Percentiles rank a stretch among this genome's conserved stretches.
These are phyloP conservation scores for Rhabdomys pumilio DNA, from an alignment of 2,797 vertebrate species.

Conservation along the genomic window DNA sequence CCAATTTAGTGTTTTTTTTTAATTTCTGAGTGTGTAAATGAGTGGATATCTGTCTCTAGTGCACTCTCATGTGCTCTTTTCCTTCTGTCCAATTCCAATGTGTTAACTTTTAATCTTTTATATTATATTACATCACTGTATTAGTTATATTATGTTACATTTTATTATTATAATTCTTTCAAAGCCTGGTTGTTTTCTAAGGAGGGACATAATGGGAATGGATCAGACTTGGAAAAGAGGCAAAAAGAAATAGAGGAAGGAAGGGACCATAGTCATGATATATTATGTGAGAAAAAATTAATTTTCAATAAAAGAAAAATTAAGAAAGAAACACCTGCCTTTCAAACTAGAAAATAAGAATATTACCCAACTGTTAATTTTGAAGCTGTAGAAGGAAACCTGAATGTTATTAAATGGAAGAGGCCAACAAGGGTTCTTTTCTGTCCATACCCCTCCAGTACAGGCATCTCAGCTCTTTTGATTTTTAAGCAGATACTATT, in stretches of 20 bases:
- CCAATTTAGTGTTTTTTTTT: not conserved
- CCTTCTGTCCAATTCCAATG: not conserved
- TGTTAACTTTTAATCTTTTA: not conserved
- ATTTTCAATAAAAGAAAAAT: not conserved
- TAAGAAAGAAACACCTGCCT: slow-evolving; percentile 74
- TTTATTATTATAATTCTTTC: not conserved
- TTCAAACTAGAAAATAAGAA: slow-evolving; percentile 72
- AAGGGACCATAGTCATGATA: not conserved
- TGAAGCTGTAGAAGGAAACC: slow-evolving; percentile 49
- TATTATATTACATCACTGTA: not conserved
- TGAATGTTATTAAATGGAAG: slow-evolving; percentile 69
- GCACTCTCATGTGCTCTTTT: not conserved
- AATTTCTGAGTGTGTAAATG: not conserved
- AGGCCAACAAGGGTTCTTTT: not conserved
- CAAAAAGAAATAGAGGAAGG: not conserved
- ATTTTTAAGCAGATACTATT: slow-evolving; percentile 60
- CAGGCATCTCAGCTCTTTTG: not conserved
- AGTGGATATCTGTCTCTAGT: not conserved
- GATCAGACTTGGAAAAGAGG: not conserved
- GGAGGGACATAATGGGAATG: too few relatives aligned
- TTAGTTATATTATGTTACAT: not conserved
- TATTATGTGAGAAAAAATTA: not conserved
- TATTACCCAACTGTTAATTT: slow-evolving; percentile 63
- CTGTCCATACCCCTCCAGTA: not conserved
- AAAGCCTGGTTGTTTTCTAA: not conserved